Percentiles rank a stretch among this genome's conserved stretches.
These are phyloP conservation scores for Nephrotoma appendiculata DNA, from an alignment of 2,888 invertebrate species.

Conservation along the genomic window DNA sequence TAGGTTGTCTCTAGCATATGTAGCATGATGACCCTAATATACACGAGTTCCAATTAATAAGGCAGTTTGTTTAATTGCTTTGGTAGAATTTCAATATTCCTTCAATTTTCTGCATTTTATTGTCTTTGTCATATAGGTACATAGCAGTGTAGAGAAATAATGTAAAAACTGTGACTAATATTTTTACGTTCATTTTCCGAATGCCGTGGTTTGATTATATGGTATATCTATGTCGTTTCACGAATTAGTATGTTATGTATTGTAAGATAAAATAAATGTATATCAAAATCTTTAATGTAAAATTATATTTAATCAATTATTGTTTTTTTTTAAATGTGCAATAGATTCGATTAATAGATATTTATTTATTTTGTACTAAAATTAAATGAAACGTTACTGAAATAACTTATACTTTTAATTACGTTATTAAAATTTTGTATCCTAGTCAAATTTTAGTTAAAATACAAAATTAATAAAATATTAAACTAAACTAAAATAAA, in stretches of 20 bases:
- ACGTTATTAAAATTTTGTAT: not conserved
- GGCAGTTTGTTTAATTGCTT: not conserved
- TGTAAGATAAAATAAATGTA: not conserved
- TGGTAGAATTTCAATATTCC: not conserved
- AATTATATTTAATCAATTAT: not conserved
- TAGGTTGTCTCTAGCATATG: too few species aligned
- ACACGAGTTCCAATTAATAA: not conserved
- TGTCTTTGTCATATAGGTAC: not conserved
- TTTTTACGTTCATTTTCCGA: not conserved
- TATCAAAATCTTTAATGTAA: not conserved
- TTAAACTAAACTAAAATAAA: not conserved
- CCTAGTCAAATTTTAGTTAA: not conserved
- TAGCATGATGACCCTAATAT: too few species aligned
- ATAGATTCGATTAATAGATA: not conserved
- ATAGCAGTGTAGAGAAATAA: not conserved
- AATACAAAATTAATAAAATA: not conserved
- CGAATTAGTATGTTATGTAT: not conserved
- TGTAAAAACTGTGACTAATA: not conserved
- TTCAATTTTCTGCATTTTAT: not conserved
- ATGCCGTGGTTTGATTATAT: not conserved
- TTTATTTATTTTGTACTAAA: not conserved
- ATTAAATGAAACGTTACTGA: not conserved
- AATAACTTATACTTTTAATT: not conserved
- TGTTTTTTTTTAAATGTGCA: not conserved
- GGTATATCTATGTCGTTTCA: not conserved